Base-by-base conservation (phyloP, 2,797 vertebrate species). In the Syndactyla subalaris region DNA sequence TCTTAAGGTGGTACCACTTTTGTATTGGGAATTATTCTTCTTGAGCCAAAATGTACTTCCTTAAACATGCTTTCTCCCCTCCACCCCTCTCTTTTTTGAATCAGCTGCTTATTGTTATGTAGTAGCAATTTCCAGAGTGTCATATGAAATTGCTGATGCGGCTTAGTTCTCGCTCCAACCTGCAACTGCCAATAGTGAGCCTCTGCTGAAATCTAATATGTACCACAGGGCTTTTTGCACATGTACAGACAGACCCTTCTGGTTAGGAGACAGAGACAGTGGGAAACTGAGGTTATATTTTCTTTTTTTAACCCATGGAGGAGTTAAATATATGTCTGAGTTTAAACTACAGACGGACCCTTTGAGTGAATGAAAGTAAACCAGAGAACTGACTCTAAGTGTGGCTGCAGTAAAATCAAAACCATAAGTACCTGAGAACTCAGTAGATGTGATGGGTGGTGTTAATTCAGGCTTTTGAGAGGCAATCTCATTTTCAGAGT, bases 131-230 rank as follows among this genome's bases (percentile, higher is more conserved):
- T 98, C 97, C 97, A 97, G 96, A 88, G 97, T 93, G 91, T 94
- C 82, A 58, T 89, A 70, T 95, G 94, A 98, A 98, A 97, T 81
- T 98, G 98, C 98, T 98, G 98, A 98, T 95, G 95, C 20, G 29
- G 98, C 98, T 77, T 90, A 66, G 97, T 98, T 97, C 92, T 94
- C 79, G 43, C 89, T 96, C 66, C 94, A 88, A 85, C 82, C 96
- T 97, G 96, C 71, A 68, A 89, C 94, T 92, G 96, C 88, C 92
- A 92, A 76, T 61, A 79, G 90, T 24, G 24, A 92, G 89, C 48
- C 45, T 75, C 95, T 96, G 26, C 93, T 94, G 97, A 97, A 97
- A 97, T 94, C 92, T 96, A 94, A 93, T 97, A 90, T 36, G 73
- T 95, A 88, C 84, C 78, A 84, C 88, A 39, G 82, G 91, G 78